Conservation (phyloP, 2,888 invertebrate species). For the Plebejus melissa region DNA sequence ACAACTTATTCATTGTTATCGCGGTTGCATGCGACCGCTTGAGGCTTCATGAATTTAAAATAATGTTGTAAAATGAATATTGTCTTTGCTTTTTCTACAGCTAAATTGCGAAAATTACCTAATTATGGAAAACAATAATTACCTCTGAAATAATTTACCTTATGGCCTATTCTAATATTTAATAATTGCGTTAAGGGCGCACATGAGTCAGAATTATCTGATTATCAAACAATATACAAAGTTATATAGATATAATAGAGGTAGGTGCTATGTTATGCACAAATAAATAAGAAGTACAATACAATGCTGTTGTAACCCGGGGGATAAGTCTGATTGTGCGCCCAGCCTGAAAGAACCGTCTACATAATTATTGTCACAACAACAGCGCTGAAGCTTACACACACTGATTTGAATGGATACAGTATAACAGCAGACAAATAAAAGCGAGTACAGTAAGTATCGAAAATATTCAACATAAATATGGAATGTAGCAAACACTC, state of each 20-base stretch:
- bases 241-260: neutral
- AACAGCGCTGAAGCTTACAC: constrained; percentile 38
- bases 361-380: constrained; percentile 54
- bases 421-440: constrained; percentile 36
- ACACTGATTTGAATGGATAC: constrained; percentile 21
- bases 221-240: neutral
- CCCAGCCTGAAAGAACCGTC: constrained; percentile 54
- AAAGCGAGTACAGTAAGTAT: constrained; percentile 58
- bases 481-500: constrained; percentile 79
- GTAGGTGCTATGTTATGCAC: neutral
- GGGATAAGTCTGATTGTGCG: neutral
- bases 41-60: neutral
- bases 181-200: neutral
- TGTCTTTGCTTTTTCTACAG: constrained; percentile 21
- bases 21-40: no score
- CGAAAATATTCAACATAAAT: constrained; percentile 77
- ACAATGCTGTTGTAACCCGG: neutral
- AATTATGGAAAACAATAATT: constrained; percentile 10
- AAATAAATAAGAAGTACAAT: neutral
- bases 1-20: no score
- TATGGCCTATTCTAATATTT: constrained; percentile 17
- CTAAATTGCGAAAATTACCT: constrained; percentile 17
- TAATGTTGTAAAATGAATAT: constrained; percentile 16
- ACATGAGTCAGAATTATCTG: neutral
- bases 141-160: neutral